Base-by-base conservation (phyloP, 1,140 invertebrate species). In the Drosophila guanche region DNA sequence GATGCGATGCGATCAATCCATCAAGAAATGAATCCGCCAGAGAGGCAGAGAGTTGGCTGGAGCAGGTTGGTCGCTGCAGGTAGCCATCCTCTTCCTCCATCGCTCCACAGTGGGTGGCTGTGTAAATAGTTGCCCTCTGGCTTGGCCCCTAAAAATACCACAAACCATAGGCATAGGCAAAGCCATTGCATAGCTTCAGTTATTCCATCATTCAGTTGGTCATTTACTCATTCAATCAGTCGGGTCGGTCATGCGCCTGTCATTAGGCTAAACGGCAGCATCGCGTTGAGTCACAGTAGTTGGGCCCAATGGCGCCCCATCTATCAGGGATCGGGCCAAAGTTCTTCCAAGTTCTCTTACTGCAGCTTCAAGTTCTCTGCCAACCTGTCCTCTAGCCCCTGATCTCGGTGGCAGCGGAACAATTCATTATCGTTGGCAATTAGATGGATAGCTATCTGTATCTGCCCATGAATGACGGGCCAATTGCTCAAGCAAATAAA, bases 401-500 rank as follows among this genome's bases (percentile, higher is more conserved):
- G n/a, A 5, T 16, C 47, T 57, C 29, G 45, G 37, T 46, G 14
- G 12, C 45, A 67, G 68, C 83, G 74, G 83, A 86, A 78, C 81
- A 74, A 88, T 88, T 86, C 81, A 86, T 86, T 86, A 85, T 67
- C 50, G 56, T 56, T 59, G 57, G 51, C 59, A 53, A 65, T 73
- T 85, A 62, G 77, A 85, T 85, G 71, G 50, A 66, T 75, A 55
- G 73, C 71, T 76, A 75, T 75, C 61, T 67, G 72, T 59, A 61
- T 63, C 43, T 42, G 69, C 57, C 77, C 65, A 62, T 63, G 73
- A 78, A 59, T 88, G 81, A 88, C 83, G 83, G 69, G 60, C 76
- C 77, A 76, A 85, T 88, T 86, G 83, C 78, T 88, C 70, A 86
- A 88, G 83, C 78, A 86, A 86, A 86, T 86, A 86, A 88, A 88